A percentile compares a stretch with the other conserved stretches of the same genome.
Evolutionary conservation across 2,888 invertebrate genomes (phyloP).

Genomic region (Leptinotarsa juncta): DNA sequence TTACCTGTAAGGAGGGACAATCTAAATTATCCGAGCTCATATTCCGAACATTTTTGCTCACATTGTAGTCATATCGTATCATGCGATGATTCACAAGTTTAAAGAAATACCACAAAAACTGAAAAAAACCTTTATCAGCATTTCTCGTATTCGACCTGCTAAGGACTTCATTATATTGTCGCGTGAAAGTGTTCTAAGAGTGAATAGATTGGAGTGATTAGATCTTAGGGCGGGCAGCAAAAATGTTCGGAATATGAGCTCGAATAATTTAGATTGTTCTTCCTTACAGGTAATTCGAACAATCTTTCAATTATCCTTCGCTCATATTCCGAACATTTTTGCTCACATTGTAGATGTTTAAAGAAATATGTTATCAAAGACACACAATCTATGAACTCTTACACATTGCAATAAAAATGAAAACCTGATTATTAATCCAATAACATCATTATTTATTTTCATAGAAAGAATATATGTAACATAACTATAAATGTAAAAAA

Average conservation of each 20-base stretch:
- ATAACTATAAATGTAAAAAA: too few species aligned
- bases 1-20: too few species aligned
- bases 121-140: not conserved
- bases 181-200: not conserved
- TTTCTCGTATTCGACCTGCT: too few species aligned
- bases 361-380: not conserved
- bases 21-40: too few species aligned
- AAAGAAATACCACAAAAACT: not conserved
- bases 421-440: not conserved
- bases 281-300: too few species aligned
- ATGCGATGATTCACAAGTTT: not conserved
- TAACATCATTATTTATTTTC: not conserved
- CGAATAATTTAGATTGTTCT: not conserved
- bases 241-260: not conserved
- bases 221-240: conserved; percentile 1
- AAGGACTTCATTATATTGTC: not conserved
- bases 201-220: too few species aligned
- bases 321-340: conserved; percentile 5
- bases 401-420: too few species aligned
- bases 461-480: not conserved
- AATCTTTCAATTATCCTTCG: conserved; percentile 10
- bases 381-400: too few species aligned
- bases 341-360: conserved; percentile 7
- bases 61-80: not conserved
- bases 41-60: not conserved